Conservation (phyloP, 2,113 vertebrate species). For the Baryphthengus martii region DNA sequence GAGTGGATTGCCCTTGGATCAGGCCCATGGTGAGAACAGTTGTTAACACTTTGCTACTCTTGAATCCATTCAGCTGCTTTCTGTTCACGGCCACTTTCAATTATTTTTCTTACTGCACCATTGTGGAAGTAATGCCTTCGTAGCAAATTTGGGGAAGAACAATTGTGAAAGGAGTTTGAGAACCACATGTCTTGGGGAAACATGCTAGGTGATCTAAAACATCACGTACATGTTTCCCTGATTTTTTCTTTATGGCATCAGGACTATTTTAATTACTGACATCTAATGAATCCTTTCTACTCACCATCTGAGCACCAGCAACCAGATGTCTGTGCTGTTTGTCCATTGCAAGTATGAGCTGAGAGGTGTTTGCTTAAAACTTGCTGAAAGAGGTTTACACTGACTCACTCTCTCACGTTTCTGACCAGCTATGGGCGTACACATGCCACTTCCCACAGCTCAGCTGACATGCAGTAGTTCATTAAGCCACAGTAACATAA, state of each 20-base stretch:
- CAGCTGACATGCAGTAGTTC: neutral
- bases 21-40: neutral
- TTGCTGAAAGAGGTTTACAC: neutral
- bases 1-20: neutral
- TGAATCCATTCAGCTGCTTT: neutral
- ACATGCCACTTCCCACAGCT: neutral
- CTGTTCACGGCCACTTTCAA: neutral
- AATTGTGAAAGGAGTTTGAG: neutral
- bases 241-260: neutral
- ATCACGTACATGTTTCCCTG: rapidly evolving
- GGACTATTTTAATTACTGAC: neutral
- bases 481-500: neutral
- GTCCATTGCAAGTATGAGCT: neutral
- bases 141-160: neutral
- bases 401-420: neutral
- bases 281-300: neutral
- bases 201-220: neutral
- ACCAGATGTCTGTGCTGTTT: rapidly evolving
- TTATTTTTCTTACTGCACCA: neutral
- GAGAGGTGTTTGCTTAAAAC: neutral
- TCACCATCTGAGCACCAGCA: neutral
- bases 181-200: neutral
- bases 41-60: neutral
- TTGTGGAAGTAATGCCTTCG: neutral
- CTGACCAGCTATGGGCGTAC: neutral